phyloP scores from a whole-genome alignment of 2,888 invertebrate species.

The Parnassius apollo region DNA sequence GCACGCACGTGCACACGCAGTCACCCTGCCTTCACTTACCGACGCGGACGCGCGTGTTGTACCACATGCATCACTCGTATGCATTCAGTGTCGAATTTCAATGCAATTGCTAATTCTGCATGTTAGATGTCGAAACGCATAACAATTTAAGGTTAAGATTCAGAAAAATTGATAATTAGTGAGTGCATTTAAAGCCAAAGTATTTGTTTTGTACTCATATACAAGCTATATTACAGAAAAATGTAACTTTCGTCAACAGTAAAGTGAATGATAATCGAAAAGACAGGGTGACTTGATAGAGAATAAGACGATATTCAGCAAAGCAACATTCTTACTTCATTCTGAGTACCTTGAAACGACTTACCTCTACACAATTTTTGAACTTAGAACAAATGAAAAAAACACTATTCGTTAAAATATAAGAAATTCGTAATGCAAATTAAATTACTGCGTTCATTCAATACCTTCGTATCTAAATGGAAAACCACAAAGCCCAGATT shows the following conservation, averaged over 20 bases:
- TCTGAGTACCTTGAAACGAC: constrained; percentile 24
- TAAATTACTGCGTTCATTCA: constrained; percentile 29
- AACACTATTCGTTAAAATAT: constrained; percentile 32
- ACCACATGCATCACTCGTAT: not conserved
- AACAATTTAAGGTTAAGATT: constrained; percentile 15
- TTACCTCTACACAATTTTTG: constrained; percentile 26
- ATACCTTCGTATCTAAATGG: constrained; percentile 21
- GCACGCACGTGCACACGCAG: constrained; percentile 24
- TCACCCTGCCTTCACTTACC: constrained; percentile 37
- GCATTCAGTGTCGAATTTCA: constrained; percentile 9
- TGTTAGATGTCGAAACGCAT: constrained; percentile 26
- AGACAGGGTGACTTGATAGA: constrained; percentile 62
- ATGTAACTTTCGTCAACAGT: constrained; percentile 7
- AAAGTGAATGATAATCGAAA: constrained; percentile 31
- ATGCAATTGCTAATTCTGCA: constrained; percentile 12
- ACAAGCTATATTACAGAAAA: constrained; percentile 12
- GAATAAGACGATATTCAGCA: constrained; percentile 40
- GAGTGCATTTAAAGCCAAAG: constrained; percentile 15
- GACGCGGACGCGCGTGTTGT: constrained; percentile 8
- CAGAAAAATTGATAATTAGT: constrained; percentile 2
- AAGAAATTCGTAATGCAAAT: constrained; percentile 31
- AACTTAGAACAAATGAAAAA: constrained; percentile 31
- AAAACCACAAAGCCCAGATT: constrained; percentile 25
- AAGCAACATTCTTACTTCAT: constrained; percentile 43
- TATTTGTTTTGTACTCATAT: constrained; percentile 14